These are phyloP conservation scores for Lanistes nyassanus DNA, from an alignment of 1,140 invertebrate genomes.

Conservation along the genomic window DNA sequence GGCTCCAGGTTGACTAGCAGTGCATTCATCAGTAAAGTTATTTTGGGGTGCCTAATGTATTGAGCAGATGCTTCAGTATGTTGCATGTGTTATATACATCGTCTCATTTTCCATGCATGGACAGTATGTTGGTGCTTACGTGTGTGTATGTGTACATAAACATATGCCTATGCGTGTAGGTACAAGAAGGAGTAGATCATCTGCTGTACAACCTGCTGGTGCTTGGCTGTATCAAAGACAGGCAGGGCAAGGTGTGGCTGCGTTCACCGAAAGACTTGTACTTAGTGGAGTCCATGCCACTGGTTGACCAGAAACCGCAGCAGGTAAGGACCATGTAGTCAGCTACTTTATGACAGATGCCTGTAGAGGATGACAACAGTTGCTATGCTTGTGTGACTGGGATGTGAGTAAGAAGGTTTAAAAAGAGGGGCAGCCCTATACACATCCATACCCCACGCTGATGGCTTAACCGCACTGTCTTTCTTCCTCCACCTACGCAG, in stretches of 20 bases:
- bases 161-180: too few relatives aligned
- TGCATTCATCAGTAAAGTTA: too few relatives aligned
- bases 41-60: neutral
- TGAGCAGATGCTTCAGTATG: neutral
- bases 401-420: too few relatives aligned
- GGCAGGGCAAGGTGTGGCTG: conserved; percentile 55
- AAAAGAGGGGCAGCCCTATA: too few relatives aligned
- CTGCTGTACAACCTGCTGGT: conserved; percentile 59
- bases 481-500: too few relatives aligned
- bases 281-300: conserved; percentile 57
- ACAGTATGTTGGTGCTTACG: neutral
- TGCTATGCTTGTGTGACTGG: too few relatives aligned
- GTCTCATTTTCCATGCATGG: neutral
- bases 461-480: too few relatives aligned
- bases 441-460: too few relatives aligned
- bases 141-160: neutral
- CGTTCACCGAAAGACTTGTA: conserved; percentile 50
- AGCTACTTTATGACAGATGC: too few relatives aligned
- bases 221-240: conserved; percentile 51
- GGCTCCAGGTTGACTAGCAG: too few relatives aligned
- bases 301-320: conserved; percentile 9
- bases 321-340: too few relatives aligned
- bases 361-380: too few relatives aligned
- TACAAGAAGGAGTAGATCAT: conserved; percentile 56
- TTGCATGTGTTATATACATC: neutral